Base-by-base conservation (phyloP, 2,888 invertebrate genomes). In the Apamea sordens region DNA sequence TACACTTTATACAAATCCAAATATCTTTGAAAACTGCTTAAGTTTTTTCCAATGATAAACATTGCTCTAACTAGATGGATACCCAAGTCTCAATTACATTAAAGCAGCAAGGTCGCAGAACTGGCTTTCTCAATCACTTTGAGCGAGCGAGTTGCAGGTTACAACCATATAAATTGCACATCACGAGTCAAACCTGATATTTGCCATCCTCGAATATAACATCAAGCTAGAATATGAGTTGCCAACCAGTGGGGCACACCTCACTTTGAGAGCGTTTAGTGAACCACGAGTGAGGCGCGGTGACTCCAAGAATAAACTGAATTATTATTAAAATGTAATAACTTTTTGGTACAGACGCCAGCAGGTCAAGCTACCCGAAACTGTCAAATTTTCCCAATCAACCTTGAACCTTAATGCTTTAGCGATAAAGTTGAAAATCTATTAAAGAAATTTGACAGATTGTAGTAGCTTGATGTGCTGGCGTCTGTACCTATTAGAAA, bases 121-220 rank as follows among this genome's bases (percentile, higher is more conserved):
- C 24, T 69, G 28, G 61, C 18, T 68, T 50, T 13, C 11, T 24
- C 18, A 61, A 64, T 73, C 24, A 75, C 36, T 75, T 69, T 72
- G 53, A 65, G 32, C 32, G 24, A 78, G 18, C 18, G 28, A 56
- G 78, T 47, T 36, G 41, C 56, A 32, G 44, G 41, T 64, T 24
- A n/a, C 44, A 75, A 8, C 21, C 32, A 11, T 76, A 74, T 21
- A 71, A 63, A 73, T 64, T 76, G 56, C 36, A 47, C 32, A 32
- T 41, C 10, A 47, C 44, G 36, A 71, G 28, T 73, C 64, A 82
- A 69, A 61, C n/a, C 21, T 47, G 53, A 70, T 65, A 61, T 53
- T 82, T 73, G 15, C 13, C 32, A 65, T 56, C 15, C 24, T 21
- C 64, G 11, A 69, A 61, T 56, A 18, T 82, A 56, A 76, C 41